Evolutionary conservation across 2,113 vertebrate genomes (phyloP), one percentile per base, ranked within the genome.

Genomic region (Nettapus auritus): DNA sequence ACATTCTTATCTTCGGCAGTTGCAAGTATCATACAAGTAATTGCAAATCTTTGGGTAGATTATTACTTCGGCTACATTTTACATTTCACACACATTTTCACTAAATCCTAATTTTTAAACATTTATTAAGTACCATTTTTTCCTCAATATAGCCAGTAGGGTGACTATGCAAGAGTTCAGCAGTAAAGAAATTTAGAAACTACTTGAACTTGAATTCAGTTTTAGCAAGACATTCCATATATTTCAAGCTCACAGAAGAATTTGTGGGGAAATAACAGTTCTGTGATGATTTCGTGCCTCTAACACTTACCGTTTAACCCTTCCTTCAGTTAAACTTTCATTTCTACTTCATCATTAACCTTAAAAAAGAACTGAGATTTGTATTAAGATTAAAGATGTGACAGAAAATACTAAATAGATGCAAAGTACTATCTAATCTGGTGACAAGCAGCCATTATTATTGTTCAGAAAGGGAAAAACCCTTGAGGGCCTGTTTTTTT

Each of bases 1-100:
- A 77, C 44, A 29, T 68, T 78, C 67, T 71, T 62, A 46, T 53
- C 91, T 89, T 70, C 8, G 8, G 55, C 42, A 60, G n/a, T 89
- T 85, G 55, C 28, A 92, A 77, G 77, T 36, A 20, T 82, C 85
- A 94, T 89, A 66, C 89, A 91, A 80, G 84, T 80, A 82, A 88
- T 70, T 91, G 64, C 82, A 91, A 91, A 88, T 56, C 46, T 20
- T 55, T 88, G 42, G 56, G 42, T 29, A 82, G 63, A 82, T 85
- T 85, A 88, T 52, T 59, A 48, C 33, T 46, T 80, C 22, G 56
- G 11, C 63, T 63, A 3, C 55, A 26, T 92, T 89, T 84, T 68
- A 71, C 8, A n/a, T 52, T 90, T 59, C 68, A 76, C 33, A 26
- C 22, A 78, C 36, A 16, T 93, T 82, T 92, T 68, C 18, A 69